phyloP scores from a whole-genome alignment of 2,797 vertebrate genomes.

The Gadopsis bispinosus region DNA sequence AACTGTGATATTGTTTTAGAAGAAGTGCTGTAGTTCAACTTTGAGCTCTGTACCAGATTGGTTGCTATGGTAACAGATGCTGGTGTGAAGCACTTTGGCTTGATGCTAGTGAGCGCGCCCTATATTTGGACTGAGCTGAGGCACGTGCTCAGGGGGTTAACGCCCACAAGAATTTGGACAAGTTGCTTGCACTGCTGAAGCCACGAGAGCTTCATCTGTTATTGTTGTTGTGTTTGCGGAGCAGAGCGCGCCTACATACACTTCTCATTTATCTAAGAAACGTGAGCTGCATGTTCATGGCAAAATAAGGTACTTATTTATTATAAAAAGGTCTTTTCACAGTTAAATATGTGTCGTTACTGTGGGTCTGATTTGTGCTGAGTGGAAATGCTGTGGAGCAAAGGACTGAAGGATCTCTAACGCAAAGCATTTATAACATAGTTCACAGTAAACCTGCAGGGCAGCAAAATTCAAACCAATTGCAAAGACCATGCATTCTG shows the following conservation, averaged over 20 bases:
- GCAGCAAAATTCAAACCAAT: background rate
- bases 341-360: background rate
- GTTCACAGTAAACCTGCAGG: background rate
- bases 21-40: constrained; percentile 66
- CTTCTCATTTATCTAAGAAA: background rate
- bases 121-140: constrained; percentile 79
- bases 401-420: background rate
- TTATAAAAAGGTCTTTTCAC: background rate
- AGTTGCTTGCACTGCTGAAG: constrained; percentile 53
- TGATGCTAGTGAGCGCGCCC: constrained; percentile 57
- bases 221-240: constrained; percentile 19
- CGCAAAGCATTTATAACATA: background rate
- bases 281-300: background rate
- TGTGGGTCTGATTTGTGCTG: background rate
- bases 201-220: constrained; percentile 27
- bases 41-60: constrained; percentile 66
- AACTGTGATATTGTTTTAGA: constrained; percentile 37
- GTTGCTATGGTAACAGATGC: constrained; percentile 78
- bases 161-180: constrained; percentile 69
- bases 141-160: constrained; percentile 75
- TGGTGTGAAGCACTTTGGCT: constrained; percentile 76
- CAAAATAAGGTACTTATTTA: background rate
- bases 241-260: constrained; percentile 1
- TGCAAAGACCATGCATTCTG: background rate
- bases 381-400: background rate